Percentiles rank a stretch among this genome's conserved stretches.
Conservation (phyloP, 2,888 invertebrate genomes). For the Amblyjoppa fuscipennis region DNA sequence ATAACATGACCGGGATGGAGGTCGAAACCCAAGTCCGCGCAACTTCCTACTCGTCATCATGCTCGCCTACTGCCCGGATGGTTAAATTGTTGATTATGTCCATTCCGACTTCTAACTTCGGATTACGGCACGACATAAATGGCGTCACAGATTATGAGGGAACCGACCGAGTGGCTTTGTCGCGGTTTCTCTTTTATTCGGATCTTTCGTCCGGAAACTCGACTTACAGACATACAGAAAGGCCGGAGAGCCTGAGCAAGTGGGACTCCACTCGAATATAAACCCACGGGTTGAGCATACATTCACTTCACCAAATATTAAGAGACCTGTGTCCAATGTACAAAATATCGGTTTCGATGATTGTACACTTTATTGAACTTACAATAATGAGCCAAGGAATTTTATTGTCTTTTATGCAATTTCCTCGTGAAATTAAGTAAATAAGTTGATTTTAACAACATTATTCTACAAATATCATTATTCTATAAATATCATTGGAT, state of each 20-base stretch:
- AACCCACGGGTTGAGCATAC: not conserved
- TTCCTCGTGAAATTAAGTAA: not conserved
- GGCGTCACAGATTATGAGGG: conserved; percentile 64
- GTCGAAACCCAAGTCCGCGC: conserved; percentile 39
- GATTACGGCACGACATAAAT: conserved; percentile 76
- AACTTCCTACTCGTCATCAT: conserved; percentile 67
- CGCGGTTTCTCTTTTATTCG: conserved; percentile 46
- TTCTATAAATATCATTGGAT: not conserved
- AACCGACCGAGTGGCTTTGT: conserved; percentile 48
- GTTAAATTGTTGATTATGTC: conserved; percentile 85
- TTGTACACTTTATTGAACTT: not conserved
- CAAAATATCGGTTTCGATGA: not conserved
- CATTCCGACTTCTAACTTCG: conserved; percentile 82
- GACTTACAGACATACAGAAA: not conserved
- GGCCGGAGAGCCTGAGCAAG: not conserved
- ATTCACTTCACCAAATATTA: conserved; percentile 33
- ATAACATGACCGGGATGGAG: conserved; percentile 75
- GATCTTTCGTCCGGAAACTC: conserved; percentile 37
- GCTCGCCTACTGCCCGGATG: conserved; percentile 77
- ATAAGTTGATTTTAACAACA: not conserved
- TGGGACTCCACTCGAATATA: not conserved
- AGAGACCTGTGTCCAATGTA: not conserved
- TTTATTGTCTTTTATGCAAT: not conserved
- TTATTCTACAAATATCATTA: not conserved
- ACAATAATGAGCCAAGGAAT: not conserved